Percentiles rank a stretch among this genome's conserved stretches.
Conservation (phyloP, 2,113 vertebrate species). For the Chelonoidis abingdonii region DNA sequence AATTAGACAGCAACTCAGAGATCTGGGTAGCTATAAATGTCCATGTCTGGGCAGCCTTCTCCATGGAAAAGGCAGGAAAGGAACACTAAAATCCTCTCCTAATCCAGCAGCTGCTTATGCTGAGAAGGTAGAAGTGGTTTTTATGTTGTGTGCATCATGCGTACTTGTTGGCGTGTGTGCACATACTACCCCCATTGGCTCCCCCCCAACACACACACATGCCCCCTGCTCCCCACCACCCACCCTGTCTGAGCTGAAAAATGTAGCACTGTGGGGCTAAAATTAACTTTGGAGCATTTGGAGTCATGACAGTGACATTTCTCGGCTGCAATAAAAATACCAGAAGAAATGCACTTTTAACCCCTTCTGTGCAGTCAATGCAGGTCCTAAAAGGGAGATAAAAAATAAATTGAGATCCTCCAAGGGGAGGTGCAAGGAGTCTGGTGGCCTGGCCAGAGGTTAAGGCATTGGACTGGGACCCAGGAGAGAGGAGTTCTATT, state of each 20-base stretch:
- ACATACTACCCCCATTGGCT: rapidly evolving
- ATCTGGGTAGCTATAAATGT: conserved; percentile 43
- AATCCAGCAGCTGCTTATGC: conserved; percentile 42
- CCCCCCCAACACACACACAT: rapidly evolving
- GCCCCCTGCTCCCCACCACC: neutral
- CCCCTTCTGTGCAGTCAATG: rapidly evolving
- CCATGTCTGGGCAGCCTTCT: neutral
- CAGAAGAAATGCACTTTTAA: rapidly evolving
- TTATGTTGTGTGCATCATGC: neutral
- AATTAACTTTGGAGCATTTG: conserved; percentile 35
- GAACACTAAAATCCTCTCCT: conserved; percentile 70
- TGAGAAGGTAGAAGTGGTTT: conserved; percentile 20
- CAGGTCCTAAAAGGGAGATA: rapidly evolving
- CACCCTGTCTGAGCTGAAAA: neutral
- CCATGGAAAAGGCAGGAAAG: conserved; percentile 19
- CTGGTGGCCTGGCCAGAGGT: rapidly evolving
- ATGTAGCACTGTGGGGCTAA: neutral
- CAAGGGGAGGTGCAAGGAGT: neutral
- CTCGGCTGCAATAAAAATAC: neutral
- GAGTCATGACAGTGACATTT: neutral
- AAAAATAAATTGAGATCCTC: neutral
- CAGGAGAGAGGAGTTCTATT: neutral
- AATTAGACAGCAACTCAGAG: neutral
- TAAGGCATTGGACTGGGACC: too few relatives aligned
- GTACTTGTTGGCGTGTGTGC: rapidly evolving